Evolutionary conservation across 2,888 invertebrate species (phyloP).

Genomic region (Pardosa pseudoannulata): DNA sequence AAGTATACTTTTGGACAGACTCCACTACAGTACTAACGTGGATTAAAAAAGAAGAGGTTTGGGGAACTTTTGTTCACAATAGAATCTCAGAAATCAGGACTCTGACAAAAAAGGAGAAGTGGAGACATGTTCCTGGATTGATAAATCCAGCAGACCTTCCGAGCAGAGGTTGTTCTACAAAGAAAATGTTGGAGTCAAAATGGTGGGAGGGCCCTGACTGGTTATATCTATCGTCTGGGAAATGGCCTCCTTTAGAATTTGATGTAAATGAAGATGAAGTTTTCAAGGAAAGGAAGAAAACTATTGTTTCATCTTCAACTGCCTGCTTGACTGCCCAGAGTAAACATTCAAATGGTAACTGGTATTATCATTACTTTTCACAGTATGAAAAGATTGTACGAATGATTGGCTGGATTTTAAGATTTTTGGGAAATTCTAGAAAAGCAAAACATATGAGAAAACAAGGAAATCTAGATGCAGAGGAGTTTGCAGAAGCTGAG

Average conservation of each 20-base stretch:
- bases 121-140: not conserved
- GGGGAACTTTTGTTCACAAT: slow-evolving; percentile 1
- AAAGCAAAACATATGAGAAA: too few relatives aligned
- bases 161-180: not conserved
- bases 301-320: not conserved
- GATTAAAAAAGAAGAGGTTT: not conserved
- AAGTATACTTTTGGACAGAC: not conserved
- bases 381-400: too few relatives aligned
- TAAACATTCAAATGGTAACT: not conserved
- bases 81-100: not conserved
- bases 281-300: not conserved
- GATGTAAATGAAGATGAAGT: not conserved
- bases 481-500: too few relatives aligned
- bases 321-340: too few relatives aligned
- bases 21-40: not conserved
- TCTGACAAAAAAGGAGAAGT: not conserved
- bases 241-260: not conserved
- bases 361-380: too few relatives aligned
- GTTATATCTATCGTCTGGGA: not conserved
- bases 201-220: not conserved
- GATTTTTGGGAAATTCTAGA: too few relatives aligned
- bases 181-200: not conserved
- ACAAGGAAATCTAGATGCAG: too few relatives aligned
- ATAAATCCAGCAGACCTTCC: not conserved
- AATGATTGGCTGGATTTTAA: too few relatives aligned